These are phyloP conservation scores for Artemisiospiza belli DNA, from an alignment of 2,113 vertebrate genomes.

Conservation along the genomic window DNA sequence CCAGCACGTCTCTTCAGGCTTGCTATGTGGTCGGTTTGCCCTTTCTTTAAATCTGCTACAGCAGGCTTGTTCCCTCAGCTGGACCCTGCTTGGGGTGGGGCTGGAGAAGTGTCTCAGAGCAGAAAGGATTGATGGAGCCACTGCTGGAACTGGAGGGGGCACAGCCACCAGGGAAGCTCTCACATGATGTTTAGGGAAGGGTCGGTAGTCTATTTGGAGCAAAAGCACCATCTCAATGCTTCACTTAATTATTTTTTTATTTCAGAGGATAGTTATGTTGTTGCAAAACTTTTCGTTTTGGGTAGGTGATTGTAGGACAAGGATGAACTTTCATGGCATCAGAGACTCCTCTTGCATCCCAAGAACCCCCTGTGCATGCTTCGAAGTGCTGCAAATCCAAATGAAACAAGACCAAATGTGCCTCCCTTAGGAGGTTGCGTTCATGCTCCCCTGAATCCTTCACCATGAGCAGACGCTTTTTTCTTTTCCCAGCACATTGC, in stretches of 20 bases:
- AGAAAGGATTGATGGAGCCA: not conserved
- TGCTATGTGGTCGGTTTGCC: not conserved
- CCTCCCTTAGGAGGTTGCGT: not conserved
- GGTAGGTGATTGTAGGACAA: not conserved
- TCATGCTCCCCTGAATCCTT: not conserved
- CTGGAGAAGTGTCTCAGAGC: not conserved
- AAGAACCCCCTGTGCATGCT: accelerated
- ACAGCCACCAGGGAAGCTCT: not conserved
- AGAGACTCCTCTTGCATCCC: not conserved
- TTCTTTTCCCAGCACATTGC: not conserved
- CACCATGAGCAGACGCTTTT: not conserved
- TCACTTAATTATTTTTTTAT: not conserved
- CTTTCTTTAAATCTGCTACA: not conserved
- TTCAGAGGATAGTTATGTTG: not conserved
- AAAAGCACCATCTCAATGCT: not conserved
- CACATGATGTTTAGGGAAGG: accelerated
- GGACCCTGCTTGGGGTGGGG: not conserved
- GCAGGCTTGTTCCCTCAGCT: not conserved
- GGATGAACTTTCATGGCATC: not conserved
- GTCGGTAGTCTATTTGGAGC: not conserved
- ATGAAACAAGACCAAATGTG: not conserved
- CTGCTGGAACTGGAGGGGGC: not conserved
- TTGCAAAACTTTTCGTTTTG: not conserved
- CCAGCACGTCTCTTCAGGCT: not conserved
- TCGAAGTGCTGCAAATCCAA: not conserved